phyloP scores from a whole-genome alignment of 1,140 invertebrate genomes.

The Argopecten irradians region DNA sequence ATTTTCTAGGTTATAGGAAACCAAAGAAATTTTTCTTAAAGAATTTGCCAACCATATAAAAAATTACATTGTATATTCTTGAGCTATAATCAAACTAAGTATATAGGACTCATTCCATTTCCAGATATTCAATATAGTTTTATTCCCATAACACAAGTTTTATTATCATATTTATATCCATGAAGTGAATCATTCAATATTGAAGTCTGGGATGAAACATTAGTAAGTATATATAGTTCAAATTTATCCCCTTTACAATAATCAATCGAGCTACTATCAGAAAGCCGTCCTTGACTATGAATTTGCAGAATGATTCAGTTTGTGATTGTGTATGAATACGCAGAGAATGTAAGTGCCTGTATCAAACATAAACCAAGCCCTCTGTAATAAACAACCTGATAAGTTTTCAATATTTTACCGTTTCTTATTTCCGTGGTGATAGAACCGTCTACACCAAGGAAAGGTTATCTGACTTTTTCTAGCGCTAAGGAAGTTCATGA shows the following conservation, averaged over 20 bases:
- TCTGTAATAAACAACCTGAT: not conserved
- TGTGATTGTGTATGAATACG: not conserved
- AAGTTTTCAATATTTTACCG: not conserved
- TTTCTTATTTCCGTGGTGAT: conserved; percentile 6
- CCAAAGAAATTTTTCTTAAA: no score
- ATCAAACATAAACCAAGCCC: not conserved
- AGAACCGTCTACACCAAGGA: not conserved
- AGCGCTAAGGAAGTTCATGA: not conserved
- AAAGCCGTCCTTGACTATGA: not conserved
- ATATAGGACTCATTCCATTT: not conserved
- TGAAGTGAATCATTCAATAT: conserved; percentile 4
- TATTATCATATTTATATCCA: not conserved
- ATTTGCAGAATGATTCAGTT: not conserved
- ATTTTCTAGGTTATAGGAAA: no score
- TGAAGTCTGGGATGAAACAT: not conserved
- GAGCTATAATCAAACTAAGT: no score
- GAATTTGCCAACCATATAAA: no score
- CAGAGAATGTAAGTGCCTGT: not conserved
- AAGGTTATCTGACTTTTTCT: not conserved
- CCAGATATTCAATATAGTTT: not conserved
- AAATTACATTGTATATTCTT: no score
- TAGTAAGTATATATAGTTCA: not conserved
- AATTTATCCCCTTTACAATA: not conserved
- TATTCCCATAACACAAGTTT: not conserved
- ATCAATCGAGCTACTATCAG: not conserved